Conservation (phyloP, 1,140 invertebrate species). For the Planococcus citri region DNA sequence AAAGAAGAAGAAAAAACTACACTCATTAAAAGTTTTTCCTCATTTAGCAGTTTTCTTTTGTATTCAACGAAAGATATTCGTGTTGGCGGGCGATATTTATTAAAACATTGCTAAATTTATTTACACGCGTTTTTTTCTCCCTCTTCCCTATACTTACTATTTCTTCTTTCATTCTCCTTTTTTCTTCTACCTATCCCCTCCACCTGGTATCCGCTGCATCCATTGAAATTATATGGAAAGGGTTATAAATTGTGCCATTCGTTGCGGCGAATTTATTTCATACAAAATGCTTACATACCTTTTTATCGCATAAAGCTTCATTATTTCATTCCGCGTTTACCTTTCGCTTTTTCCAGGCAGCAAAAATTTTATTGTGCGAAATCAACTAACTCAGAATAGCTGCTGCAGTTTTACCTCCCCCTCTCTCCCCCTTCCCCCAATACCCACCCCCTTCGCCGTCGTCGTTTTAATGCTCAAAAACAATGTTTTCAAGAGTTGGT, state of each 20-base stretch:
- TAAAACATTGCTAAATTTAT: slow-evolving; percentile 4
- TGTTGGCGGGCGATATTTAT: background rate
- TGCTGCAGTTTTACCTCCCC: too few relatives aligned
- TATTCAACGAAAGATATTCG: background rate
- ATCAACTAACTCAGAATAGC: slow-evolving; percentile 1
- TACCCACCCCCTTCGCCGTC: too few relatives aligned
- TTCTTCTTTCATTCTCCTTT: too few relatives aligned
- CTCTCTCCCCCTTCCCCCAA: background rate
- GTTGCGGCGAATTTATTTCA: slow-evolving; percentile 2
- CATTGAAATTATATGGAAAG: slow-evolving; percentile 7
- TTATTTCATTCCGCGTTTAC: background rate
- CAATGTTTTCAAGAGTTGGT: background rate
- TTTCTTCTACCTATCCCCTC: too few relatives aligned
- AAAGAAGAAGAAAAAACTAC: too few relatives aligned
- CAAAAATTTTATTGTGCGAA: background rate
- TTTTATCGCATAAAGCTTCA: background rate
- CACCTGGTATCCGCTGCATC: background rate
- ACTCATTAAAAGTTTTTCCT: slow-evolving; percentile 3
- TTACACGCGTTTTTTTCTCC: background rate
- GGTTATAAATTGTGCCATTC: background rate
- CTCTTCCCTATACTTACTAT: too few relatives aligned
- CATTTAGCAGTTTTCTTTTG: slow-evolving; percentile 2
- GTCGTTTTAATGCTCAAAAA: background rate
- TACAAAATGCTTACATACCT: background rate
- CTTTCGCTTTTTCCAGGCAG: background rate